Base-by-base conservation (phyloP, 2,888 invertebrate genomes). In the Cantharis flavilabris region DNA sequence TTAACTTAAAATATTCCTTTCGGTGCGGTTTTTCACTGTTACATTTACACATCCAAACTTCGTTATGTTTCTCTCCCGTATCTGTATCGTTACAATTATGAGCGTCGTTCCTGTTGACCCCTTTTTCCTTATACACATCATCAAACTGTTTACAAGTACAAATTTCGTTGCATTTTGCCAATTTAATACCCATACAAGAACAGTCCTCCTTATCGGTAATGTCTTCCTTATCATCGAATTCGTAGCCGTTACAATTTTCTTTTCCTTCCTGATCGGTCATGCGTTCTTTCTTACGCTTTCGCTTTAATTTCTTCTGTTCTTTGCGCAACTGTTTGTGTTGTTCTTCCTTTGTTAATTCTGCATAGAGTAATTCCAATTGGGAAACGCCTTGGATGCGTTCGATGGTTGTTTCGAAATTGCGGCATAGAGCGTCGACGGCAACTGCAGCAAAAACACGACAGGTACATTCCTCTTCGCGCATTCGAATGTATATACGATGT, bases 401-500 rank as follows among this genome's bases (percentile, higher is more conserved):
- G 28, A 97, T 94, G 4, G 96, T 95, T 83, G 95, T 94, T 91
- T 96, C 96, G 88, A 97, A 98, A 88, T 95, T 97, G 82, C 96
- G 93, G 85, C 95, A 94, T 13, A 98, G 90, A 5, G 97, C 95
- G 86, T 97, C 96, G 0, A 97, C 93, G 0, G 94, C 95, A 7
- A 96, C 95, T 67, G 96, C 97, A 72, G 97, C 96, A 79, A 98
- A 92, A 72, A 97, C 95, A 88, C 96, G 96, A 89, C 97, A 97
- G n/a, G 97, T 96, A 86, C 96, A 95, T 87, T 97, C 97, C 86
- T 97, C 97, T 87, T 97, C 97, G 76, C 95, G 92, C 84, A 98
- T 91, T 73, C 96, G 93, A 83, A 96, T 92, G 84, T 96, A 95
- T 79, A 98, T 94, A 82, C 95, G 93, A 86, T 97, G 95, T 70